Evolutionary conservation across 2,797 vertebrate genomes (phyloP).

Genomic region (Xenops minutus): DNA sequence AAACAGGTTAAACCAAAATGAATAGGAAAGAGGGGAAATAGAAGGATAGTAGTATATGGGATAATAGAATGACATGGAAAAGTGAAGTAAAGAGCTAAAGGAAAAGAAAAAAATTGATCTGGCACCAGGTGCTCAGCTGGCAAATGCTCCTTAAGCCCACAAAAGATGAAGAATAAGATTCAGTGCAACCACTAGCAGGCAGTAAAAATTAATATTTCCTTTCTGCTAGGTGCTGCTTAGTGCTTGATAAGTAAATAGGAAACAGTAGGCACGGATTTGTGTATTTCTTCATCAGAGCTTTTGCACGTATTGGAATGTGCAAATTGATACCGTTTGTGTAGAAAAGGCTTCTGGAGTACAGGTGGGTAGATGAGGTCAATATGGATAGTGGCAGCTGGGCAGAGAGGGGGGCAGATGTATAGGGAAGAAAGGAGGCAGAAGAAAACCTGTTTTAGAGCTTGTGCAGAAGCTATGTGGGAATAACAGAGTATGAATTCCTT

Average conservation of each 20-base stretch:
- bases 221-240: background rate
- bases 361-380: background rate
- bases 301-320: background rate
- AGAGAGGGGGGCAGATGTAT: background rate
- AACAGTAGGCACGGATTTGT: background rate
- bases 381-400: background rate
- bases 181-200: conserved; percentile 55
- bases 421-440: background rate
- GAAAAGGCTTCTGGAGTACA: background rate
- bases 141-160: background rate
- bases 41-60: background rate
- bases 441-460: background rate
- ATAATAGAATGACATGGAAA: background rate
- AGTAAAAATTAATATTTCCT: conserved; percentile 39
- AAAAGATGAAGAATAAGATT: background rate
- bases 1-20: background rate
- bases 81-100: background rate
- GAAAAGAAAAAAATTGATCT: background rate
- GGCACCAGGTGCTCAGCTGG: background rate
- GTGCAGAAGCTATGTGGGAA: background rate
- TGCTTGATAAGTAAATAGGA: background rate
- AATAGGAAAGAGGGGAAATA: background rate
- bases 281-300: background rate
- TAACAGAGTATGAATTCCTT: background rate
- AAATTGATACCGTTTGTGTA: background rate